Percentiles rank a stretch among this genome's conserved stretches.
These are phyloP conservation scores for Syrista parreyssii DNA, from an alignment of 2,888 invertebrate genomes.

Conservation along the genomic window DNA sequence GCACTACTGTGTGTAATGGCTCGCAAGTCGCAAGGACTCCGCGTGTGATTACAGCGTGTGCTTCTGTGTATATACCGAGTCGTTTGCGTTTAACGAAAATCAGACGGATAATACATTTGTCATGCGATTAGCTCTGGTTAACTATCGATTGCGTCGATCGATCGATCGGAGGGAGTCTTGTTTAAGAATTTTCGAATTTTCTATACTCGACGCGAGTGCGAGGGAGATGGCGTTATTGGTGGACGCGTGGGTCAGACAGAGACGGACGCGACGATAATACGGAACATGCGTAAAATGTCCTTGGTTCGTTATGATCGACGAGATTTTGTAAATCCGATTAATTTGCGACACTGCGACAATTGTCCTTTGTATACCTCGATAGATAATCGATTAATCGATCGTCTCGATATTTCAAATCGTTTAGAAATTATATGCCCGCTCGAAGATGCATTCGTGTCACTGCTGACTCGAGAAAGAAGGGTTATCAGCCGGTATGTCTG, in stretches of 20 bases:
- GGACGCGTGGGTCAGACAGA: too few relatives aligned
- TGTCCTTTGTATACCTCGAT: too few relatives aligned
- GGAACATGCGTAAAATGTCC: too few relatives aligned
- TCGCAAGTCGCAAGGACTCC: neutral
- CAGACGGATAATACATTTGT: neutral
- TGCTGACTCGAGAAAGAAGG: neutral
- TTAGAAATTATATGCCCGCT: too few relatives aligned
- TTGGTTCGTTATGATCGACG: too few relatives aligned
- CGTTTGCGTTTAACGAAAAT: neutral
- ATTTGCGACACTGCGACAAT: too few relatives aligned
- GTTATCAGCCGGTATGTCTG: neutral
- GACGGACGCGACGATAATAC: too few relatives aligned
- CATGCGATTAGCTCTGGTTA: neutral
- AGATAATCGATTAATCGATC: too few relatives aligned
- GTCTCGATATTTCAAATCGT: too few relatives aligned
- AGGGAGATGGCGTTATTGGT: neutral
- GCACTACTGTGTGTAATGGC: neutral
- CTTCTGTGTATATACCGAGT: neutral
- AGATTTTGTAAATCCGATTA: too few relatives aligned
- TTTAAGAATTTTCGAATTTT: neutral
- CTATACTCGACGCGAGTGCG: neutral
- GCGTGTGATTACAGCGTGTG: neutral
- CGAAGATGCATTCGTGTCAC: neutral
- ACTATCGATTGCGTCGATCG: neutral
- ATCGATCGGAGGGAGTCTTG: too few relatives aligned